Percentiles rank a stretch among this genome's conserved stretches.
phyloP scores from a whole-genome alignment of 1,140 invertebrate species.

The Drosophila nigrodunni region DNA sequence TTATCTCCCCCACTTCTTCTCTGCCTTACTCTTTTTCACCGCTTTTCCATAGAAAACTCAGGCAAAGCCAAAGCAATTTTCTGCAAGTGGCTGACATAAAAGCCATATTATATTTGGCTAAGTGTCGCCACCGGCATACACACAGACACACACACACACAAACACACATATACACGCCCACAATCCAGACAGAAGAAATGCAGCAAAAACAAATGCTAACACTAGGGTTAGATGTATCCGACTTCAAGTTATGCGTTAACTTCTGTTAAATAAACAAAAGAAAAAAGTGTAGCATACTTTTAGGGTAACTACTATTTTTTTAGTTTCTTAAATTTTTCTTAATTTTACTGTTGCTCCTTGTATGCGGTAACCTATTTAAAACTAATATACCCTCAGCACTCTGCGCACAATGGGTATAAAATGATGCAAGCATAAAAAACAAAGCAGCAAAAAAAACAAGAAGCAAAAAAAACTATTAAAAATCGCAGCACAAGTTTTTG shows the following conservation, averaged over 20 bases:
- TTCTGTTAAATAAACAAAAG: too few relatives aligned
- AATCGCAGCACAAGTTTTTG: constrained; percentile 76
- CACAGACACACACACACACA: constrained; percentile 23
- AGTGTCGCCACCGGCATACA: constrained; percentile 73
- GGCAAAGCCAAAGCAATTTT: constrained; percentile 68
- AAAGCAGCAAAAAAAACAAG: constrained; percentile 8
- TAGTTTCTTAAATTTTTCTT: too few relatives aligned
- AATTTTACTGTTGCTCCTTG: too few relatives aligned
- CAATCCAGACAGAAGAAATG: constrained; percentile 4
- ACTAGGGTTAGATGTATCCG: not conserved
- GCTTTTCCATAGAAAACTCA: not conserved
- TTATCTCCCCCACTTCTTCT: too few relatives aligned
- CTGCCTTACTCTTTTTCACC: not conserved
- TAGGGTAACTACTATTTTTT: too few relatives aligned
- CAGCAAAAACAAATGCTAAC: not conserved
- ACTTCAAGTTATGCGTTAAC: not conserved
- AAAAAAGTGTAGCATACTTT: not conserved
- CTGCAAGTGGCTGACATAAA: constrained; percentile 79
- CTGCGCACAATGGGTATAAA: not conserved
- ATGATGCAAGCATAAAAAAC: constrained; percentile 1
- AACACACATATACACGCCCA: constrained; percentile 8
- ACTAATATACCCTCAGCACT: not conserved
- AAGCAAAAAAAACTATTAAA: constrained; percentile 69
- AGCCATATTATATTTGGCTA: constrained; percentile 81
- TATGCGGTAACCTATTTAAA: too few relatives aligned